Percentiles rank a stretch among this genome's conserved stretches.
phyloP scores from a whole-genome alignment of 2,113 vertebrate genomes.

The Neolamprologus hecqui region DNA sequence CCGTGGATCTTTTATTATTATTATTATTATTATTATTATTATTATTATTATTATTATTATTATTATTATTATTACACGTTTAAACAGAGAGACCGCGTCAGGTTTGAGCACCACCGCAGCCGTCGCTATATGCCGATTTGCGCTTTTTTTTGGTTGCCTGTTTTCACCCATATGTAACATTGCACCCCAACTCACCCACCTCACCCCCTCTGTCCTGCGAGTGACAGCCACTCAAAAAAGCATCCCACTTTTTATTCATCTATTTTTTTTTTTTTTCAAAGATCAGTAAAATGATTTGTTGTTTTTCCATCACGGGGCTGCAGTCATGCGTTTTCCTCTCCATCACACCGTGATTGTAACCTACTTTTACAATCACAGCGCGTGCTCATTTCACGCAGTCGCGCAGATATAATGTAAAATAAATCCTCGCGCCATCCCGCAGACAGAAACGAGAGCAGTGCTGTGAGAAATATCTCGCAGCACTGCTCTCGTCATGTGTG shows the following conservation, averaged over 20 bases:
- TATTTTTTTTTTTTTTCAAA: not conserved
- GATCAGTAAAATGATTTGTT: not conserved
- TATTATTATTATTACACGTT: not conserved
- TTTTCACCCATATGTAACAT: not conserved
- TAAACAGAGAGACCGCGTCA: not conserved
- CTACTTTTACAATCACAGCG: conserved; percentile 3
- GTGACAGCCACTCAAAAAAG: not conserved
- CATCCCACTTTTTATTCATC: not conserved
- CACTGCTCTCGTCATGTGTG: conserved; percentile 22
- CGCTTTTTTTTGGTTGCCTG: conserved; percentile 6
- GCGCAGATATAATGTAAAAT: not conserved
- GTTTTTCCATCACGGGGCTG: not conserved
- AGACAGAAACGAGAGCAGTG: conserved; percentile 23
- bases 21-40: not conserved
- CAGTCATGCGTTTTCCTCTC: not conserved
- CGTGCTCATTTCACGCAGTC: not conserved
- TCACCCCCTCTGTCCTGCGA: not conserved
- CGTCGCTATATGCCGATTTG: not conserved
- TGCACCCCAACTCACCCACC: not conserved
- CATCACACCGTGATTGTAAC: conserved; percentile 23
- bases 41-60: not conserved
- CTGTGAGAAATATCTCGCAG: not conserved
- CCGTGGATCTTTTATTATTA: not conserved
- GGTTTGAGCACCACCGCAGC: not conserved
- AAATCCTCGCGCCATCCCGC: conserved; percentile 5